phyloP scores from a whole-genome alignment of 2,797 vertebrate species.

The Danio choprae region DNA sequence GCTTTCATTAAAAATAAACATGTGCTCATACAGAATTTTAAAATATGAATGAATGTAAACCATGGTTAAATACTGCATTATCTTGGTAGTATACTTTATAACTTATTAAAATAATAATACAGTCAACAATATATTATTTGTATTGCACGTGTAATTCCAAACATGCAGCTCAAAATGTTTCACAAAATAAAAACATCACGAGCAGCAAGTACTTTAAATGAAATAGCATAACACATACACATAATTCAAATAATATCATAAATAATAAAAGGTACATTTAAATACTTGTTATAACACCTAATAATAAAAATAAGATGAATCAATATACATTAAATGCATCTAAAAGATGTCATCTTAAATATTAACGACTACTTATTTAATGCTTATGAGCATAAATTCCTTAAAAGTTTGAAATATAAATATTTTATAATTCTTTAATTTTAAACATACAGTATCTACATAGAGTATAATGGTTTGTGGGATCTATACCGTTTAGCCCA shows the following conservation, averaged over 20 bases:
- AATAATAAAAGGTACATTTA: background rate
- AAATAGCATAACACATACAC: background rate
- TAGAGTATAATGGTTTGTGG: too few species aligned
- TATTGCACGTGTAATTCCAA: background rate
- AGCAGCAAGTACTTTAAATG: background rate
- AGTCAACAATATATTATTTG: background rate
- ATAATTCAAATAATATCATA: background rate
- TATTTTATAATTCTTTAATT: too few species aligned
- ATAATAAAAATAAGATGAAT: background rate
- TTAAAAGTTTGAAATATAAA: too few species aligned
- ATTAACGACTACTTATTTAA: background rate
- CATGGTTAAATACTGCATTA: background rate
- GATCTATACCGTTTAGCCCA: background rate
- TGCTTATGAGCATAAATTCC: background rate
- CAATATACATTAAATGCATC: background rate
- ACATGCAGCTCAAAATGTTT: background rate
- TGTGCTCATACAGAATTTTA: background rate
- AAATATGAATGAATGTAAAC: background rate
- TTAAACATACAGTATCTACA: too few species aligned
- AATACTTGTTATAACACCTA: background rate
- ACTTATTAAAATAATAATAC: background rate
- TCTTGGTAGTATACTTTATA: background rate
- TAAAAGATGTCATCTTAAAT: background rate
- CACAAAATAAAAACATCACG: background rate
- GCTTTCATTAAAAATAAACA: background rate